phyloP scores from a whole-genome alignment of 2,888 invertebrate genomes.

The Leucoma salicis region DNA sequence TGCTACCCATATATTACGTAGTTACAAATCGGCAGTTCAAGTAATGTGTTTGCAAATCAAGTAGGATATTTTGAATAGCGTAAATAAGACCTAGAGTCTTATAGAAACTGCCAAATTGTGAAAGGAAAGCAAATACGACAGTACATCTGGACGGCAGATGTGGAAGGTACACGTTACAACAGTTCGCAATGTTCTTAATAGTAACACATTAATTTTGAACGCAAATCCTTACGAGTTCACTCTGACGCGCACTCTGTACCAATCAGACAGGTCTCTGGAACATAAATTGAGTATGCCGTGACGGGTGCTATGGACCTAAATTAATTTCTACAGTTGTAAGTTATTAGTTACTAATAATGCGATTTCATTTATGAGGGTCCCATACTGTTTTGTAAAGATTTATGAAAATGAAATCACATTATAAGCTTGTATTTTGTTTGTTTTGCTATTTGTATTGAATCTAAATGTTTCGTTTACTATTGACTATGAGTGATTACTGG shows the following conservation, averaged over 20 bases:
- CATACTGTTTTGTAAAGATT: slow-evolving; percentile 1
- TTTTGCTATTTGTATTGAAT: slow-evolving; percentile 36
- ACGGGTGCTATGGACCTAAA: slow-evolving; percentile 60
- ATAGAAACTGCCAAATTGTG: slow-evolving; percentile 73
- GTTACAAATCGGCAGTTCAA: slow-evolving; percentile 70
- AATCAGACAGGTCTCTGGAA: slow-evolving; percentile 87
- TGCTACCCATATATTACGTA: slow-evolving; percentile 49
- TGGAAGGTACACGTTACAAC: slow-evolving; percentile 78
- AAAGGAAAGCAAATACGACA: slow-evolving; percentile 68
- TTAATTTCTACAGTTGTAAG: slow-evolving; percentile 30
- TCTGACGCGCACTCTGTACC: slow-evolving; percentile 93
- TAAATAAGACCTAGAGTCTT: slow-evolving; percentile 30
- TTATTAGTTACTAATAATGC: slow-evolving; percentile 19
- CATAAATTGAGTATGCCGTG: slow-evolving; percentile 77
- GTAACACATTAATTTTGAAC: slow-evolving; percentile 77
- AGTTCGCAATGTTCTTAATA: slow-evolving; percentile 72
- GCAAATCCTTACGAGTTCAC: slow-evolving; percentile 90
- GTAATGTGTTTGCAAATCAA: slow-evolving; percentile 30
- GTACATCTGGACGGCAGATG: slow-evolving; percentile 79
- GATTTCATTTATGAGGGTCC: slow-evolving; percentile 19
- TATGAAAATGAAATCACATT: slow-evolving; percentile 34
- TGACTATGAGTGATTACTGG: slow-evolving; percentile 30
- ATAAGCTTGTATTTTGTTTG: slow-evolving; percentile 25
- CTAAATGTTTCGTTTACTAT: slow-evolving; percentile 35
- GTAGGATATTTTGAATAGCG: slow-evolving; percentile 21